Base-by-base conservation (phyloP, 30 jellyfish, hydroid and myxozoan species). In the Turritopsis rubra region DNA sequence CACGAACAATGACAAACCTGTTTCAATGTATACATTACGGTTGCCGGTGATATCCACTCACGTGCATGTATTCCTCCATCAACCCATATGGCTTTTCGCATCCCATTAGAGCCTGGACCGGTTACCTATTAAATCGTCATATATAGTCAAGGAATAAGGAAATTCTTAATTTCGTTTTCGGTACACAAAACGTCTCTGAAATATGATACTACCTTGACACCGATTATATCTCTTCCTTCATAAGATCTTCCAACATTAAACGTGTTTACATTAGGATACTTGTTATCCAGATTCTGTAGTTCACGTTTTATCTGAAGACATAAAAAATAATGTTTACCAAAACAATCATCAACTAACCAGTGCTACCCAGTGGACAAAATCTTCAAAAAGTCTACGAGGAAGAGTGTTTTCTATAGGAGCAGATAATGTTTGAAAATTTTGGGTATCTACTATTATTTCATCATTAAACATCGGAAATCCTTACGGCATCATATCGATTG, bases 51-150 rank as follows among this genome's bases (percentile, higher is more conserved):
- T 31, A 92, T 92, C 98, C 98, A 92, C 72, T 92, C 98, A 65
- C 98, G 76, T 18, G 98, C 96, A 81, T 92, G 98, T 52, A 92
- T 92, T 18, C 98, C 98, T 28, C 98, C 95, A 65, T 92, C 95
- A 77, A 92, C 85, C 93, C 95, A 92, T 16, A 92, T 80, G 18
- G 87, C 85, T 82, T 87, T 87, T 81, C 88, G 88, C 83, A 75
- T 22, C 21, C 87, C 29, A 0, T 25, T n/a, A 0, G 54, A 41
- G 4, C 65, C 52, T 17, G 29, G 29, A 23, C 52, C 71, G 18
- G 87, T 80, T 16, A 80, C 54, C 87, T 80, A 20, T 22, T 1
- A n/a, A 53, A 25, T 24, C 1, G 16, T 7, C 18, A n/a, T 13
- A 80, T 23, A 29, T 53, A 3, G n/a, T n/a, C n/a, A n/a, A n/a